phyloP scores from a whole-genome alignment of 2,113 vertebrate genomes.

The Nibea albiflora region DNA sequence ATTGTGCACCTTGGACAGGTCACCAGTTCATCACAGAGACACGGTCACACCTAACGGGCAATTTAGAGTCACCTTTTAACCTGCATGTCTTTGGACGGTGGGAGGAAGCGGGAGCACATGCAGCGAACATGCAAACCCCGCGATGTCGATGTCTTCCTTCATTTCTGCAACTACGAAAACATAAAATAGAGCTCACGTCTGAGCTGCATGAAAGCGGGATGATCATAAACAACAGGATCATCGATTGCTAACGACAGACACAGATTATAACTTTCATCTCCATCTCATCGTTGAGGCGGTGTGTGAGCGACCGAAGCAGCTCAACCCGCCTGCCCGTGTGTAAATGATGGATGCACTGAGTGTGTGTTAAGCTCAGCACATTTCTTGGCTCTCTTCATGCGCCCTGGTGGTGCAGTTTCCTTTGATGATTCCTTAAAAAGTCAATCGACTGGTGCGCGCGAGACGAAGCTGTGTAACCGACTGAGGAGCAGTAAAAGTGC shows the following conservation, averaged over 20 bases:
- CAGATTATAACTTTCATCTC: background rate
- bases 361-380: constrained; percentile 38
- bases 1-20: no score
- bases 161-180: background rate
- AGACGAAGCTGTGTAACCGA: constrained; percentile 33
- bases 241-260: no score
- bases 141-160: background rate
- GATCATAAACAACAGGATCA: background rate
- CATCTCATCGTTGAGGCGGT: constrained; percentile 1
- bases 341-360: constrained; percentile 41
- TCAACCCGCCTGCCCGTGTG: constrained; percentile 20
- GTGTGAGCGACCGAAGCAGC: constrained; percentile 2
- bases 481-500: constrained; percentile 18
- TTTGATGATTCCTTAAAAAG: constrained; percentile 56
- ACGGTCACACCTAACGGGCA: no score
- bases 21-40: no score
- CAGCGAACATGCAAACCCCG: no score
- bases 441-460: constrained; percentile 37
- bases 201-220: background rate
- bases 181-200: background rate
- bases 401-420: constrained; percentile 23
- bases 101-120: no score
- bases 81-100: no score
- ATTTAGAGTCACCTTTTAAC: no score
- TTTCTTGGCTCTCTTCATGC: constrained; percentile 7